Evolutionary conservation across 2,888 invertebrate species (phyloP), one percentile per base, ranked within the genome.

Genomic region (Athetis lepigone): DNA sequence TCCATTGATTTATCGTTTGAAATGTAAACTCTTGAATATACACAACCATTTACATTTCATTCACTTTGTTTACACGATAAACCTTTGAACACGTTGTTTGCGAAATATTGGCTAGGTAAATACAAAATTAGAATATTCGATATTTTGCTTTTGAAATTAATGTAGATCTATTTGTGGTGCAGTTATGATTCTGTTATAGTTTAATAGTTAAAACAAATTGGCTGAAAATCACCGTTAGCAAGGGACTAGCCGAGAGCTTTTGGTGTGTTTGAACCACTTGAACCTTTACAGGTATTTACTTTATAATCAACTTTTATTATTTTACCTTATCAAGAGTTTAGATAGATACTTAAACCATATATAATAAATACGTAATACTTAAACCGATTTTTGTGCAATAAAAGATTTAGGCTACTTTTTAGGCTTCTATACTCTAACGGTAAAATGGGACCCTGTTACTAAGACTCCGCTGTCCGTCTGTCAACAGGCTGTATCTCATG

Each of bases 31-130:
- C 37, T 18, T 5, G 7, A 42, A 50, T 29, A 50, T 43, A 43
- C n/a, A n/a, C 19, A 3, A 4, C 33, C 3, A 37, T 29, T 36
- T 49, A 42, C 56, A 36, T 47, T 59, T 29, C 29, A 56, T 25
- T 40, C 16, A 36, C 18, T 11, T 8, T 49, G 43, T 54, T 60
- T 61, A 45, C 23, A 16, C 16, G n/a, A 16, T 36, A 50, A 23
- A 61, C 21, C 61, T 61, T 49, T 69, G 49, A 50, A 18, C 18
- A 40, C 29, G 43, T 11, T 56, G 33, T 54, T 69, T 54, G 39
- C 19, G n/a, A 47, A 68, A 51, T 50, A 61, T 68, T 40, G 39
- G 45, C 16, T 36, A 40, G 45, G 23, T 46, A 45, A 69, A 61
- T 29, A 50, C 9, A 7, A 49, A 29, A 27, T 49, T 68, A 45